Percentiles rank a stretch among this genome's conserved stretches.
Evolutionary conservation across 2,113 vertebrate genomes (phyloP).

Genomic region (Pica pica): DNA sequence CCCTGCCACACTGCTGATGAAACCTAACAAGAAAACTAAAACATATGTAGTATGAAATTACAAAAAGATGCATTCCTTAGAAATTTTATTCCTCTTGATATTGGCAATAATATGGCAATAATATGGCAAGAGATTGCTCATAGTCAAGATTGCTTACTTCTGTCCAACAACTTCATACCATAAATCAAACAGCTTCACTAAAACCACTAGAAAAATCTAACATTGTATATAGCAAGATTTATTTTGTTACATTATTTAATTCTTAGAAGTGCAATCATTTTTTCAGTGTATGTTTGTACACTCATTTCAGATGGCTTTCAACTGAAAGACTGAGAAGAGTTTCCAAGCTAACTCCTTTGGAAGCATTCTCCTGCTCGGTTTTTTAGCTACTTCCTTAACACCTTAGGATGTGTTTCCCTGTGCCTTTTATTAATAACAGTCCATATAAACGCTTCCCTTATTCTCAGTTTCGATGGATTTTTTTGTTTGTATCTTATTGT

Average conservation of each 20-base stretch:
- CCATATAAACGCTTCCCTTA: background rate
- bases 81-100: background rate
- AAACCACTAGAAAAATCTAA: background rate
- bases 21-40: background rate
- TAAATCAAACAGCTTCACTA: background rate
- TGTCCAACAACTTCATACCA: background rate
- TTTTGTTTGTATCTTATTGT: background rate
- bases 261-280: background rate
- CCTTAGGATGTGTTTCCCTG: background rate
- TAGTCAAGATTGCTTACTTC: background rate
- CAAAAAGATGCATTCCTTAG: background rate
- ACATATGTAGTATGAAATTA: background rate
- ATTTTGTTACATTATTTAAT: background rate
- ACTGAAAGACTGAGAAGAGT: background rate
- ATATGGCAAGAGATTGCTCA: background rate
- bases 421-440: background rate
- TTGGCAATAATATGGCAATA: background rate
- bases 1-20: background rate
- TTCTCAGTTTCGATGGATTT: background rate
- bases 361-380: background rate
- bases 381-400: background rate
- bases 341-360: background rate
- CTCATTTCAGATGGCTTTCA: background rate
- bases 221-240: background rate
- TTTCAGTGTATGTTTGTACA: background rate